Conservation (phyloP, 2,113 vertebrate species). For the Scartelaos histophorus region DNA sequence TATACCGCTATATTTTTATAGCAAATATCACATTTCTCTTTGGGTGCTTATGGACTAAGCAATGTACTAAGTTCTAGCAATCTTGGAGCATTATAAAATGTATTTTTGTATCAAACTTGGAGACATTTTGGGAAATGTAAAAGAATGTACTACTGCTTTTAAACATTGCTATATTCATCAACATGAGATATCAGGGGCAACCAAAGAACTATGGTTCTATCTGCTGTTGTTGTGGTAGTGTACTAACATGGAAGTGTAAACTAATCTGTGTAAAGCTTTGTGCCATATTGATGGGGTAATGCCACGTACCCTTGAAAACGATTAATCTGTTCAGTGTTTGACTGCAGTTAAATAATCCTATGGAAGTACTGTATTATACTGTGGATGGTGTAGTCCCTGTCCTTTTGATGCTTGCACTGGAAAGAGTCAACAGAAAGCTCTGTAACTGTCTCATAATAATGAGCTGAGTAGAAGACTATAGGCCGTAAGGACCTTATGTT, state of each 20-base stretch:
- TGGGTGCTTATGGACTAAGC: conserved; percentile 39
- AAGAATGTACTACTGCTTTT: conserved; percentile 84
- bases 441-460: conserved; percentile 47
- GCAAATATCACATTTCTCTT: conserved; percentile 47
- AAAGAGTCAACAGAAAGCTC: conserved; percentile 65
- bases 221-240: conserved; percentile 78
- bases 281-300: conserved; percentile 77
- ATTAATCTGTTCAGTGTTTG: conserved; percentile 62
- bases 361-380: conserved; percentile 81
- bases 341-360: conserved; percentile 65
- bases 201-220: conserved; percentile 90
- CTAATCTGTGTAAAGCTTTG: conserved; percentile 68
- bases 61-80: conserved; percentile 33
- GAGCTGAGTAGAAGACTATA: conserved; percentile 44
- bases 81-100: conserved; percentile 44
- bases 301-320: conserved; percentile 57
- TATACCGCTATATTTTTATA: conserved; percentile 64
- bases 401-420: conserved; percentile 75
- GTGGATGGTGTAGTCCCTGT: conserved; percentile 65
- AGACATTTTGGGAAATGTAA: conserved; percentile 77
- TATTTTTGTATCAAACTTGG: conserved; percentile 66
- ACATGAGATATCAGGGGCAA: conserved; percentile 86
- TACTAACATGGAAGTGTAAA: conserved; percentile 47
- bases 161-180: conserved; percentile 73
- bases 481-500: conserved; percentile 8